A percentile compares a stretch with the other conserved stretches of the same genome.
These are phyloP conservation scores for Bellardia pandia DNA, from an alignment of 2,888 invertebrate genomes.

Conservation along the genomic window DNA sequence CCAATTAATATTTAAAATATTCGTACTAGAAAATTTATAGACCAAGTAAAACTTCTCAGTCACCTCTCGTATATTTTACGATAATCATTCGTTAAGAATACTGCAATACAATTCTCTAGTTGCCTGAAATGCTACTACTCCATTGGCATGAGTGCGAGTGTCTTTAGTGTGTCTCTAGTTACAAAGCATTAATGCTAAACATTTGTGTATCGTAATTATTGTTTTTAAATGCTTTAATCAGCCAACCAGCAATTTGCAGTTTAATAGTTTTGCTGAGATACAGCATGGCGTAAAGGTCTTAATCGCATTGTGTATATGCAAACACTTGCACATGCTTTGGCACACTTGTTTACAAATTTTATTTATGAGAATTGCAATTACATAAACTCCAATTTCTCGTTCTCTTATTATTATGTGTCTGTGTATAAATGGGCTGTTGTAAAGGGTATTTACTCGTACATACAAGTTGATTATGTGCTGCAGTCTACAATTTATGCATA, in stretches of 20 bases:
- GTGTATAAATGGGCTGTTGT: too few relatives aligned
- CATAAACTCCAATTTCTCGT: not conserved
- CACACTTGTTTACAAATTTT: not conserved
- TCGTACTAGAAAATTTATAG: not conserved
- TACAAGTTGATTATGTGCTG: not conserved
- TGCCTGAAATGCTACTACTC: too few relatives aligned
- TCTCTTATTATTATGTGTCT: not conserved
- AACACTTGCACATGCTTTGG: not conserved
- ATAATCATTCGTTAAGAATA: too few relatives aligned
- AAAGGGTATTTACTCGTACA: not conserved
- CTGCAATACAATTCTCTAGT: too few relatives aligned
- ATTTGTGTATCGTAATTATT: slow-evolving; percentile 31
- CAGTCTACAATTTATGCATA: not conserved
- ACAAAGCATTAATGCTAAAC: slow-evolving; percentile 10
- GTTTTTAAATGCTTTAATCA: slow-evolving; percentile 41
- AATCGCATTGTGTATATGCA: slow-evolving; percentile 10
- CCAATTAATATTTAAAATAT: too few relatives aligned
- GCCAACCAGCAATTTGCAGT: slow-evolving; percentile 33
- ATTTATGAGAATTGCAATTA: slow-evolving; percentile 22
- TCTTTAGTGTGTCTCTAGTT: not conserved
- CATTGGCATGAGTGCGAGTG: too few relatives aligned
- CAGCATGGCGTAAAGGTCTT: not conserved
- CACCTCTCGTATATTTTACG: not conserved
- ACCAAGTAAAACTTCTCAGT: not conserved
- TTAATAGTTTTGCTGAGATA: slow-evolving; percentile 43